Base-by-base conservation (phyloP, 2,888 invertebrate genomes). In the Boloria euphrosyne region DNA sequence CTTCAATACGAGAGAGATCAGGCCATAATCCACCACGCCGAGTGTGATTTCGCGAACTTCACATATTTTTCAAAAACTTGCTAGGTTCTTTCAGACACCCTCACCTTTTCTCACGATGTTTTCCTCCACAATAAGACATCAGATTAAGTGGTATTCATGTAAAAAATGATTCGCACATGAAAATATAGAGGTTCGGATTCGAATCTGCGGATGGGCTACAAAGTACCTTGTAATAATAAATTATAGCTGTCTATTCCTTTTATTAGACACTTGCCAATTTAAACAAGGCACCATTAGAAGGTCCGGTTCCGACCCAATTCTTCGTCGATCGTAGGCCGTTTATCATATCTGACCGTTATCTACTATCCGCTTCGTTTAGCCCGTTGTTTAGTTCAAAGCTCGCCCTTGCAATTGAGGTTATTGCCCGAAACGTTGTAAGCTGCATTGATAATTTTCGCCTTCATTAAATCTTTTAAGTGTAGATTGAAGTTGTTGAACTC, bases 341-440 rank as follows among this genome's bases (percentile, higher is more conserved):
- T 82, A 84, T 84, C 84, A 83, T 82, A 79, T 81, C 69, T 75
- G 79, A 74, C 84, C 84, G 84, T 83, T 84, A 84, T 84, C 84
- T 82, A 61, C 75, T 77, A 78, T 78, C 78, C 80, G 80, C 81
- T 78, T 71, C 76, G 78, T 75, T 81, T 78, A 78, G 78, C 75
- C 76, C 76, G 80, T 80, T 78, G 82, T 77, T 80, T 77, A 73
- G 77, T 78, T 80, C 76, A 79, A 80, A 77, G 79, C 78, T 79
- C 78, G 78, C 80, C 83, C 80, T 81, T 77, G 51, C 59, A 58
- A 49, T 66, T 44, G 58, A 63, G 66, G 59, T 53, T 62, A 62
- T 59, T 59, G 66, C 38, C 58, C 66, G 62, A 54, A 62, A 62
- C 62, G 13, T 47, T 43, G 52, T 59, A 65, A 59, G 17, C 17